Conservation (phyloP, 2,113 vertebrate genomes). For the Sylvia atricapilla region DNA sequence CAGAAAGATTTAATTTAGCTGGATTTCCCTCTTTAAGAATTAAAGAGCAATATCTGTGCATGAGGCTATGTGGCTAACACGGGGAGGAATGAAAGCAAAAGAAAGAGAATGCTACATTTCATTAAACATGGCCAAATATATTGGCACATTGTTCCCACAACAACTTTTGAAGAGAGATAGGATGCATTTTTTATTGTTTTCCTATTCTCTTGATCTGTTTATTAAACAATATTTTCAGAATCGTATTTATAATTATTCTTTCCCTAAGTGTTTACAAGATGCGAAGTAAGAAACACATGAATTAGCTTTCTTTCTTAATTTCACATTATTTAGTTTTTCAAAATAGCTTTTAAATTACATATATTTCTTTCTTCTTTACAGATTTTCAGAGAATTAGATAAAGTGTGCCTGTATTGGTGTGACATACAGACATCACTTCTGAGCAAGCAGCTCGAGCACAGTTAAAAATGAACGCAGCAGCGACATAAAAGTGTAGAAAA, state of each 20-base stretch:
- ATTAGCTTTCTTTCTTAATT: not conserved
- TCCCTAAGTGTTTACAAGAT: not conserved
- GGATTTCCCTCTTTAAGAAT: not conserved
- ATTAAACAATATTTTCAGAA: not conserved
- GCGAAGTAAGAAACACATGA: not conserved
- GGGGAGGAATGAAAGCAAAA: not conserved
- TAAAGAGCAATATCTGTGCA: not conserved
- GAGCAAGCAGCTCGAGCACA: not conserved
- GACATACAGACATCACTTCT: not conserved
- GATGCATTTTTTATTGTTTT: not conserved
- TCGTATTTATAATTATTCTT: not conserved
- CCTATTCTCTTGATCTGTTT: not conserved
- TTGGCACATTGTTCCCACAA: not conserved
- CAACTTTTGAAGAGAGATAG: not conserved
- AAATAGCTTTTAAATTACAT: not conserved
- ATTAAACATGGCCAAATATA: not conserved
- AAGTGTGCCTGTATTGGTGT: not conserved
- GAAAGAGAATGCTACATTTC: not conserved
- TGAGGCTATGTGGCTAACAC: rapidly evolving
- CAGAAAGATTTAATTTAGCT: not conserved
- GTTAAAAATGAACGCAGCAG: not conserved
- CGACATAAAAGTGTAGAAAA: not conserved
- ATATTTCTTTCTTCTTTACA: not conserved
- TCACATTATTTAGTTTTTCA: not conserved
- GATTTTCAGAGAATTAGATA: not conserved